Base-by-base conservation (phyloP, 2,888 invertebrate species). In the Antheraea yamamai region DNA sequence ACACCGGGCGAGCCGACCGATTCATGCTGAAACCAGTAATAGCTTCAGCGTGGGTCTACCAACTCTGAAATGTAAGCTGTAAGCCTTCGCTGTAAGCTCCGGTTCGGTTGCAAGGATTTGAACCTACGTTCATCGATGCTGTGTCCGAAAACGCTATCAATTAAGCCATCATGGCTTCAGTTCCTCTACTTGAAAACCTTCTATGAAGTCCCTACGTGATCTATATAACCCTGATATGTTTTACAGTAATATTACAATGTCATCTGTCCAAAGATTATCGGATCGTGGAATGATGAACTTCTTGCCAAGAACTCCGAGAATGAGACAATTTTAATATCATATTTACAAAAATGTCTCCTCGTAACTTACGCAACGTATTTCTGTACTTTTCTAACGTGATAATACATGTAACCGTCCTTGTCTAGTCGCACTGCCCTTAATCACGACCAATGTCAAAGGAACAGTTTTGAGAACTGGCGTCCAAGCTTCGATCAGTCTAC, bases 381-480 rank as follows among this genome's bases (percentile, higher is more conserved):
- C 20, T 39, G n/a, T 70, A 35, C 20, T 30, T 66, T 30, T 39
- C 70, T 70, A n/a, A n/a, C 20, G 16, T n/a, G 39, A n/a, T 70
- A 47, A 47, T 47, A 47, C 47, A 70, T 70, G n/a, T 39, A 20
- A 70, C 70, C 39, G 70, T 39, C 70, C 70, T 70, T 70, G 70
- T 70, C 70, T 39, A n/a, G 10, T 39, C 72, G 26, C 30, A 23
- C 61, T 58, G 72, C 72, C 74, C 74, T 72, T 75, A 75, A 75
- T 75, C 72, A 75, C 58, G 71, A 18, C 51, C 23, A 75, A 75
- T 72, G 74, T 61, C 72, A 75, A 75, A 75, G 74, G 71, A 72
- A 61, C 58, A 72, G 58, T 61, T 75, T 75, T 75, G 72, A 75
- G 72, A 70, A n/a, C 47, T 75, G 74, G 74, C 74, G 71, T 74